Conservation (phyloP, 1,140 invertebrate species). For the Physella acuta region DNA sequence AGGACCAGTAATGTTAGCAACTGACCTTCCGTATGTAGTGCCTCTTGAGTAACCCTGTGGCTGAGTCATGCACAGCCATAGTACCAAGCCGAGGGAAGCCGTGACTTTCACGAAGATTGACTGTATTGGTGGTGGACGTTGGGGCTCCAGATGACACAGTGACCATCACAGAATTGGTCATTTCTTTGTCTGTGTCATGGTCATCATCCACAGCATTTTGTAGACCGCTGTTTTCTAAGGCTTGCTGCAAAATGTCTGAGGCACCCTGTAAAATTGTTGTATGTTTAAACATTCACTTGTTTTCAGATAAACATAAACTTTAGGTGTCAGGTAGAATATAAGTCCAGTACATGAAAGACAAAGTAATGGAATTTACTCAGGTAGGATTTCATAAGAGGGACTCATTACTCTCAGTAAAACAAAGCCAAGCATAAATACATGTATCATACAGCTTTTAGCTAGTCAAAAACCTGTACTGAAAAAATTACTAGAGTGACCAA, state of each 20-base stretch:
- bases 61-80: conserved; percentile 55
- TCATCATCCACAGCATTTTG: conserved; percentile 46
- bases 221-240: conserved; percentile 66
- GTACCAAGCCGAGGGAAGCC: conserved; percentile 33
- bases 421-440: no score
- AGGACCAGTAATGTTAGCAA: no score
- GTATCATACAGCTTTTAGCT: no score
- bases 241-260: conserved; percentile 67
- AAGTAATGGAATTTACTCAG: no score
- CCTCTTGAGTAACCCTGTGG: conserved; percentile 56
- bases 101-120: conserved; percentile 7
- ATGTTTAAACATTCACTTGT: no score
- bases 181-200: conserved; percentile 27
- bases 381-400: no score
- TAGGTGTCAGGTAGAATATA: no score
- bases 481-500: no score
- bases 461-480: no score
- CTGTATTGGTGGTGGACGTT: conserved; percentile 12
- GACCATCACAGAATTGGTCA: background rate
- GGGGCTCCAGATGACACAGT: background rate
- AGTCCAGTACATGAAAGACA: no score
- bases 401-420: no score
- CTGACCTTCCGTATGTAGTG: conserved; percentile 64
- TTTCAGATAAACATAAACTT: no score
- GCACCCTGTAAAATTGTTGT: conserved; percentile 26